Conservation (phyloP, 2,888 invertebrate species). For the Macaria notata region DNA sequence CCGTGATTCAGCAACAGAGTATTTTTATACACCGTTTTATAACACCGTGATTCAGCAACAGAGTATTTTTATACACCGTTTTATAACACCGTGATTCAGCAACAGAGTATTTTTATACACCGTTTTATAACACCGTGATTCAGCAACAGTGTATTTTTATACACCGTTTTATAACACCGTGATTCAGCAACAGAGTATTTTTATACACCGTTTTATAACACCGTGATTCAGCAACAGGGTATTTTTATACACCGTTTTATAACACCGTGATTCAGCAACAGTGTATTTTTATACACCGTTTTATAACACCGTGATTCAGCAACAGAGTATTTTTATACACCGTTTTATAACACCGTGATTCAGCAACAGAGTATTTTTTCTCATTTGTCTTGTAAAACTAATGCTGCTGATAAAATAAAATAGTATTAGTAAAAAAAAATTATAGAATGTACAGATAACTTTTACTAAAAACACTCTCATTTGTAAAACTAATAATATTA, state of each 20-base stretch:
- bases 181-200: not conserved
- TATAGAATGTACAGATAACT: too few relatives aligned
- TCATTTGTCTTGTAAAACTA: too few relatives aligned
- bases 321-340: not conserved
- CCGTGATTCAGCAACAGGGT: not conserved
- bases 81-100: not conserved
- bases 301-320: not conserved
- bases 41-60: not conserved
- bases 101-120: not conserved
- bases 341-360: too few relatives aligned
- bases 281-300: not conserved
- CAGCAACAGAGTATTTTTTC: not conserved
- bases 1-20: not conserved
- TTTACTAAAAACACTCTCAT: too few relatives aligned
- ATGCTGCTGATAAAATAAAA: too few relatives aligned
- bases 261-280: not conserved
- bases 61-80: not conserved
- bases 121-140: too few relatives aligned
- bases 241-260: not conserved
- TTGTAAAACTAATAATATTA: too few relatives aligned
- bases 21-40: not conserved
- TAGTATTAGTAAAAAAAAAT: too few relatives aligned
- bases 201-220: not conserved
- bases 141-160: not conserved
- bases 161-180: not conserved